phyloP scores from a whole-genome alignment of 2,797 vertebrate species.

The Enteromius fasciolatus region DNA sequence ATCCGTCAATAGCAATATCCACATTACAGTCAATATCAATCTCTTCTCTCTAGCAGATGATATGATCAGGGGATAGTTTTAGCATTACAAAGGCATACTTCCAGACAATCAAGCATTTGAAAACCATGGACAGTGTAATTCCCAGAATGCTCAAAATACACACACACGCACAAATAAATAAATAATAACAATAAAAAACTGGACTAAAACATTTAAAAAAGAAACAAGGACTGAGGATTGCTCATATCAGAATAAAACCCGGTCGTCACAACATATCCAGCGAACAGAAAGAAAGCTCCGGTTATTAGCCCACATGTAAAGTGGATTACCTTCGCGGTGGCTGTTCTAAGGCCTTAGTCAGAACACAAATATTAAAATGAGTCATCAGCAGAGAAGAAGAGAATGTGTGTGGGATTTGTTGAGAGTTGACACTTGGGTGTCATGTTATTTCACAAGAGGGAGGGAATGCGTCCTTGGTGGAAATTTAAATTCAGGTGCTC shows the following conservation, averaged over 20 bases:
- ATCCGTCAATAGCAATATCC: neutral
- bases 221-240: neutral
- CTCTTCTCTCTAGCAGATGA: conserved; percentile 15
- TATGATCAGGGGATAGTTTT: neutral
- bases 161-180: neutral
- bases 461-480: conserved; percentile 36
- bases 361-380: conserved; percentile 46
- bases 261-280: conserved; percentile 25
- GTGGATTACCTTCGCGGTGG: conserved; percentile 47
- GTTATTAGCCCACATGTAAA: conserved; percentile 44
- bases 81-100: conserved; percentile 35
- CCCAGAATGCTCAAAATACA: conserved; percentile 28
- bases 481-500: conserved; percentile 50
- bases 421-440: conserved; percentile 35
- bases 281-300: conserved; percentile 16
- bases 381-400: conserved; percentile 31
- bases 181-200: neutral
- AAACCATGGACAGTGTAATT: conserved; percentile 41
- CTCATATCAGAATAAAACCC: conserved; percentile 1
- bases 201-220: neutral
- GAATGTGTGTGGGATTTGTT: conserved; percentile 33
- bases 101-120: conserved; percentile 47
- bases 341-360: conserved; percentile 43
- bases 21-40: conserved; percentile 1
- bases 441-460: conserved; percentile 46